Conservation (phyloP, 2,888 invertebrate genomes). For the Gnatocerus cornutus region DNA sequence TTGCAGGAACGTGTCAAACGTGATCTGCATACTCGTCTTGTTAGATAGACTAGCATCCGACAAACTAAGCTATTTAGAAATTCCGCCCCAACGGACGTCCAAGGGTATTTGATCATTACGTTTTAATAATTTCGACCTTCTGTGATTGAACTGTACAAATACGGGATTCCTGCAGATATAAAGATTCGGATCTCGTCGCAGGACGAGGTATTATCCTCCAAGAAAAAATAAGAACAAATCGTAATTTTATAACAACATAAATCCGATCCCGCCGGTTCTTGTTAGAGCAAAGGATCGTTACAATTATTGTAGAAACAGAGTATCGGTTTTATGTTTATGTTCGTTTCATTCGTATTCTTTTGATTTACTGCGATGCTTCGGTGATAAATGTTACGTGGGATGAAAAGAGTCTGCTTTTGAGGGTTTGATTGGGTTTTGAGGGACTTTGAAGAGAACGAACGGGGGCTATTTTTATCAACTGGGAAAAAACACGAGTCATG, state of each 20-base stretch:
- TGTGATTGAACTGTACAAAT: constrained; percentile 10
- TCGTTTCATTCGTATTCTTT: constrained; percentile 42
- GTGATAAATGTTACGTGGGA: constrained; percentile 42
- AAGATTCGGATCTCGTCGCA: constrained; percentile 2
- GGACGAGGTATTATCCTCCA: neutral
- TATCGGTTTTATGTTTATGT: constrained; percentile 45
- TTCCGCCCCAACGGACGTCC: constrained; percentile 49
- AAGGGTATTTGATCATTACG: constrained; percentile 42
- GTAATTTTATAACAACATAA: constrained; percentile 40
- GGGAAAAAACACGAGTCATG: too few relatives aligned
- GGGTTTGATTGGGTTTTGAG: neutral
- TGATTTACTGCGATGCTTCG: constrained; percentile 38
- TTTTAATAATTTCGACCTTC: constrained; percentile 49
- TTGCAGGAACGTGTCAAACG: constrained; percentile 68
- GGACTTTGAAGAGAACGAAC: neutral
- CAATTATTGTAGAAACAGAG: constrained; percentile 42
- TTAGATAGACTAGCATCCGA: constrained; percentile 56
- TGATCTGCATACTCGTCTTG: constrained; percentile 65
- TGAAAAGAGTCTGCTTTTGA: constrained; percentile 32
- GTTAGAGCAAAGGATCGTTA: constrained; percentile 40
- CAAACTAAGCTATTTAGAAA: constrained; percentile 66
- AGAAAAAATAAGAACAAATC: constrained; percentile 29
- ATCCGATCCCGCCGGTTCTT: constrained; percentile 30
- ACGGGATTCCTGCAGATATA: neutral
- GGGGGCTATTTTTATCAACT: too few relatives aligned